Percentiles rank a stretch among this genome's conserved stretches.
These are phyloP conservation scores for Sternarchorhynchus goeldii DNA, from an alignment of 2,797 vertebrate genomes.

Conservation along the genomic window DNA sequence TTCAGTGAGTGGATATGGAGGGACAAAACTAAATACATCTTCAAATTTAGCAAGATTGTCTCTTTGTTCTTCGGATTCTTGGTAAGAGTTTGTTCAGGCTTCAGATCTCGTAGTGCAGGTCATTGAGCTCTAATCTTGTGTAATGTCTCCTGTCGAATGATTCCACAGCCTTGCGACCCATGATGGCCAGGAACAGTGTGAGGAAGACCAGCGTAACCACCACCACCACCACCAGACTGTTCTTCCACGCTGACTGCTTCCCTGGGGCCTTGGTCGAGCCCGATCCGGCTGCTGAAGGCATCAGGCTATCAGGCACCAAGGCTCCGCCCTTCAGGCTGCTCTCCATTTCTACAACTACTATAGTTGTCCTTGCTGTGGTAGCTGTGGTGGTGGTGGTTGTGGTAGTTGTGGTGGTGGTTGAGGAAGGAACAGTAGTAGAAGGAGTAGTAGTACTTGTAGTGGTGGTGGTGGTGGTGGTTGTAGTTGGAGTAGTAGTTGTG, in stretches of 20 bases:
- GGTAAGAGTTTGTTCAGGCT: conserved; percentile 11
- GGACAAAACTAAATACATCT: not conserved
- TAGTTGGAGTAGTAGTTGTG: not conserved
- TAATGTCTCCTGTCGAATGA: conserved; percentile 86
- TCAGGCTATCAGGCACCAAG: not conserved
- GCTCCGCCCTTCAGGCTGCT: conserved; percentile 24
- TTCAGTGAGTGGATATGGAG: conserved; percentile 15
- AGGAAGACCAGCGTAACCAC: conserved; percentile 83
- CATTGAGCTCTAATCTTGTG: conserved; percentile 91
- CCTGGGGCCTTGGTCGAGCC: conserved; percentile 24
- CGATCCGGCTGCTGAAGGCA: not conserved
- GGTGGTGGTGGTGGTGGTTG: not conserved
- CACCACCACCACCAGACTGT: conserved; percentile 79
- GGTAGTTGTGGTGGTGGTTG: not conserved
- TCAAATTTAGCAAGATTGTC: conserved; percentile 37
- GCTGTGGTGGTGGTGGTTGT: conserved; percentile 38
- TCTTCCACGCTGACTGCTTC: conserved; percentile 70
- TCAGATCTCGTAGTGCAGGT: conserved; percentile 89
- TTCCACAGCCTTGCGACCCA: conserved; percentile 82
- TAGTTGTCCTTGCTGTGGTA: conserved; percentile 31
- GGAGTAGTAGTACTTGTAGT: not conserved
- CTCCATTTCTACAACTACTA: conserved; percentile 26
- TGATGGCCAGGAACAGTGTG: conserved; percentile 73
- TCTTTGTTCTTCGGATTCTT: conserved; percentile 1
- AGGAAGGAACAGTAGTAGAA: conserved; percentile 37